Evolutionary conservation across 2,888 invertebrate species (phyloP).

Genomic region (Apocheima hispidaria): DNA sequence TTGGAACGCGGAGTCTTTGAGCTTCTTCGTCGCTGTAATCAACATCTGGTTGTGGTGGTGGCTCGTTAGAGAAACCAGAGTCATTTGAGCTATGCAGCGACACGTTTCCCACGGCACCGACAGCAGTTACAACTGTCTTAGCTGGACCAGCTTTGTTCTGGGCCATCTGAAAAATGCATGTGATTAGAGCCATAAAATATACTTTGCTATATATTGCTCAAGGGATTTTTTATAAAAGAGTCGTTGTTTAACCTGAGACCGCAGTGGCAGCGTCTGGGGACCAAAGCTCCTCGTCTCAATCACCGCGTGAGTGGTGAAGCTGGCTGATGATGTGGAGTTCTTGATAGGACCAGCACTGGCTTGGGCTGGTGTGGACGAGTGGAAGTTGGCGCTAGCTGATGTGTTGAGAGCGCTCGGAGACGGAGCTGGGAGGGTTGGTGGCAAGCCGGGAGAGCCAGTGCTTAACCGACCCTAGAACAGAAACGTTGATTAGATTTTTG

Average conservation of each 20-base stretch:
- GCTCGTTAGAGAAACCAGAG: slow-evolving; percentile 96
- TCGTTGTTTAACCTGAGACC: slow-evolving; percentile 72
- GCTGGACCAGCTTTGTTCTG: slow-evolving; percentile 80
- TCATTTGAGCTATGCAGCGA: slow-evolving; percentile 96
- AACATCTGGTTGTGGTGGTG: slow-evolving; percentile 94
- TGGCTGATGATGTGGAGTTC: slow-evolving; percentile 87
- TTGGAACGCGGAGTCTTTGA: slow-evolving; percentile 86
- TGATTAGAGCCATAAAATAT: not conserved
- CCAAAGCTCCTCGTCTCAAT: slow-evolving; percentile 81
- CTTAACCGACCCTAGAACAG: slow-evolving; percentile 73
- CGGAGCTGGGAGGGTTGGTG: slow-evolving; percentile 90
- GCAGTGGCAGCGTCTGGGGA: slow-evolving; percentile 81
- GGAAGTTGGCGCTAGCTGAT: slow-evolving; percentile 88
- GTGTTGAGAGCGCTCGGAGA: slow-evolving; percentile 88
- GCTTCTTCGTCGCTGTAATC: slow-evolving; percentile 96
- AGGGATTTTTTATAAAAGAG: too few species aligned
- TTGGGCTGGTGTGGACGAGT: slow-evolving; percentile 72
- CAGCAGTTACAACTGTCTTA: slow-evolving; percentile 78
- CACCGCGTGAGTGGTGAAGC: slow-evolving; percentile 83
- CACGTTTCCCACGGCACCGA: slow-evolving; percentile 88
- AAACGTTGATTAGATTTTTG: not conserved
- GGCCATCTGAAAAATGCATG: slow-evolving; percentile 60
- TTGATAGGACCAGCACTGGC: slow-evolving; percentile 76
- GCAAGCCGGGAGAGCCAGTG: slow-evolving; percentile 87
- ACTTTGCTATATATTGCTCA: not conserved